Evolutionary conservation across 2,113 vertebrate genomes (phyloP).

Genomic region (Erinaceus europaeus): DNA sequence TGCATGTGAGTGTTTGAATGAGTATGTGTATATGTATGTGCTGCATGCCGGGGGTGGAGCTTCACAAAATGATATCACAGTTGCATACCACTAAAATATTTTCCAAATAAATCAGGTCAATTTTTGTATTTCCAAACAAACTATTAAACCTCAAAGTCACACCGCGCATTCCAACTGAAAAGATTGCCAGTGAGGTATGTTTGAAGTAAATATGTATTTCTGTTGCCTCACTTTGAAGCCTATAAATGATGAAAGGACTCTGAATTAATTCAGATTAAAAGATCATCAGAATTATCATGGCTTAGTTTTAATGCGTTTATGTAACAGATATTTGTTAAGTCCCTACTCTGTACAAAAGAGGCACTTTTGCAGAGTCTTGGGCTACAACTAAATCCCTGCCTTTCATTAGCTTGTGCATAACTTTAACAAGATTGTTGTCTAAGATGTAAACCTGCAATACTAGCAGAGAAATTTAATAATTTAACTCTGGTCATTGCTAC

Average conservation of each 20-base stretch:
- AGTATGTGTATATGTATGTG: neutral
- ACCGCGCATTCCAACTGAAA: neutral
- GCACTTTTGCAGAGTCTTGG: slow-evolving; percentile 21
- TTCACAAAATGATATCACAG: too few relatives aligned
- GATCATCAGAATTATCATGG: neutral
- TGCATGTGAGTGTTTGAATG: neutral
- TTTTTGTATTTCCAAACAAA: slow-evolving; percentile 39
- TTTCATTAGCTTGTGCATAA: slow-evolving; percentile 57
- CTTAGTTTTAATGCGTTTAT: slow-evolving; percentile 6
- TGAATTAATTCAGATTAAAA: slow-evolving; percentile 5
- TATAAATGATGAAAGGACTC: slow-evolving; percentile 2
- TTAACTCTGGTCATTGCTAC: slow-evolving; percentile 70
- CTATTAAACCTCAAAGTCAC: slow-evolving; percentile 12
- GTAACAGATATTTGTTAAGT: slow-evolving; percentile 36
- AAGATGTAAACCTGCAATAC: slow-evolving; percentile 67
- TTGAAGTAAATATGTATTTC: slow-evolving; percentile 8
- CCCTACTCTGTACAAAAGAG: slow-evolving; percentile 27
- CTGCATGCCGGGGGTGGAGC: neutral
- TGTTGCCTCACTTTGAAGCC: neutral
- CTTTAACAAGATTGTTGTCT: slow-evolving; percentile 65
- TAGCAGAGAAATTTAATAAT: slow-evolving; percentile 71
- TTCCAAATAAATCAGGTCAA: slow-evolving; percentile 39
- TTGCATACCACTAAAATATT: slow-evolving; percentile 6
- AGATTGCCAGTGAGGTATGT: neutral
- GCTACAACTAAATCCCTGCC: neutral